Evolutionary conservation across 2,797 vertebrate species (phyloP).

Genomic region (Caiman crocodilus): DNA sequence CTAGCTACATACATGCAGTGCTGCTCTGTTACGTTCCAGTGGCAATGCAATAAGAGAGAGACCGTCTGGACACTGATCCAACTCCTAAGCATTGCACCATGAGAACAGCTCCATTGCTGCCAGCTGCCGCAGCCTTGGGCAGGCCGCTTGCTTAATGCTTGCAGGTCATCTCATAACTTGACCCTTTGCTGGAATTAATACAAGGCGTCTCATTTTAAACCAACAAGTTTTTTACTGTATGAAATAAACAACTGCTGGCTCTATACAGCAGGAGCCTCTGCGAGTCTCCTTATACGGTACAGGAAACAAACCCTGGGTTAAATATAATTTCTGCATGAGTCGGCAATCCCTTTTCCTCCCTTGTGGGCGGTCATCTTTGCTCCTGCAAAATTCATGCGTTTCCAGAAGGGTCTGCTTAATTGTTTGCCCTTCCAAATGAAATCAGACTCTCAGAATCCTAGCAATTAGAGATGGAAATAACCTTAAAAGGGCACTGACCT

Average conservation of each 20-base stretch:
- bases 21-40: neutral
- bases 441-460: neutral
- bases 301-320: neutral
- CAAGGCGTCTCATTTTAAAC: neutral
- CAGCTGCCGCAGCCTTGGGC: neutral
- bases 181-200: neutral
- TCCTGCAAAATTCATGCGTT: neutral
- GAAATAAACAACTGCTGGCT: neutral
- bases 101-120: neutral
- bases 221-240: neutral
- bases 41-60: neutral
- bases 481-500: neutral
- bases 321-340: neutral
- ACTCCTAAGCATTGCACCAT: neutral
- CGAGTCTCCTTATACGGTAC: neutral
- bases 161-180: neutral
- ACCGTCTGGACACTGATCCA: no score
- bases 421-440: neutral
- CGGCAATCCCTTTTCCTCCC: neutral
- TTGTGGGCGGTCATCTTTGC: rapidly evolving
- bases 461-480: neutral
- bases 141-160: neutral
- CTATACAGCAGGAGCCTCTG: neutral
- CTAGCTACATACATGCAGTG: neutral
- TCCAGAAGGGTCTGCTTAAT: neutral